Conservation (phyloP, 2,113 vertebrate species). For the Ginglymostoma cirratum region DNA sequence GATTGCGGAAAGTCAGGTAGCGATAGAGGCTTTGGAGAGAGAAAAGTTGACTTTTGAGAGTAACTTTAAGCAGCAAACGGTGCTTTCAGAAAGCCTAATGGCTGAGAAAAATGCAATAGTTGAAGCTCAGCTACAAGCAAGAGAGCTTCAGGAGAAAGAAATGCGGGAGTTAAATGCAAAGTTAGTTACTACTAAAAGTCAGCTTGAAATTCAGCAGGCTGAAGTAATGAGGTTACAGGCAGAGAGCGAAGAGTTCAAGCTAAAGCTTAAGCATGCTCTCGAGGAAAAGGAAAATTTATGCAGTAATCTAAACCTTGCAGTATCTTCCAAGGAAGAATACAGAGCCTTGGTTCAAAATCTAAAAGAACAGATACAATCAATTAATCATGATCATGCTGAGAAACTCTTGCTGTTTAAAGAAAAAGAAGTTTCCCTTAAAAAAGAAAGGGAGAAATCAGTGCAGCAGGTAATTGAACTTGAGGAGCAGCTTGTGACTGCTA, state of each 20-base stretch:
- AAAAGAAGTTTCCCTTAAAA: constrained; percentile 58
- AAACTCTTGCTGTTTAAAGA: constrained; percentile 67
- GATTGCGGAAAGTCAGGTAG: constrained; percentile 50
- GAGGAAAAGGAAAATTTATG: constrained; percentile 64
- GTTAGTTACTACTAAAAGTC: constrained; percentile 62
- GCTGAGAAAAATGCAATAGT: constrained; percentile 55
- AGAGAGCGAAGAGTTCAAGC: constrained; percentile 62
- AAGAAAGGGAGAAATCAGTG: constrained; percentile 53
- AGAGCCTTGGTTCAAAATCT: constrained; percentile 65
- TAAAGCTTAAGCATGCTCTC: constrained; percentile 56
- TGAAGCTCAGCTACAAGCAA: constrained; percentile 53
- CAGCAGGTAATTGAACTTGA: constrained; percentile 54
- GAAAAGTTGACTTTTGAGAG: constrained; percentile 58
- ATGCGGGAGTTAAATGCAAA: constrained; percentile 53
- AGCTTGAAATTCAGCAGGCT: constrained; percentile 59
- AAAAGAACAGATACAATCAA: constrained; percentile 71
- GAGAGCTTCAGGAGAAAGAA: constrained; percentile 43
- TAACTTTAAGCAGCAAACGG: constrained; percentile 51
- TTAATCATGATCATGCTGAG: constrained; percentile 70
- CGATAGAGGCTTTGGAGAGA: constrained; percentile 46
- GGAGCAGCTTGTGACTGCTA: constrained; percentile 51
- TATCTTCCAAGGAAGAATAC: constrained; percentile 63
- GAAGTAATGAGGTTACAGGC: constrained; percentile 64
- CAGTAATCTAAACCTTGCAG: constrained; percentile 60
- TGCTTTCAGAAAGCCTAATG: constrained; percentile 47